Conservation (phyloP, 2,888 invertebrate species). For the Thumatha senex region DNA sequence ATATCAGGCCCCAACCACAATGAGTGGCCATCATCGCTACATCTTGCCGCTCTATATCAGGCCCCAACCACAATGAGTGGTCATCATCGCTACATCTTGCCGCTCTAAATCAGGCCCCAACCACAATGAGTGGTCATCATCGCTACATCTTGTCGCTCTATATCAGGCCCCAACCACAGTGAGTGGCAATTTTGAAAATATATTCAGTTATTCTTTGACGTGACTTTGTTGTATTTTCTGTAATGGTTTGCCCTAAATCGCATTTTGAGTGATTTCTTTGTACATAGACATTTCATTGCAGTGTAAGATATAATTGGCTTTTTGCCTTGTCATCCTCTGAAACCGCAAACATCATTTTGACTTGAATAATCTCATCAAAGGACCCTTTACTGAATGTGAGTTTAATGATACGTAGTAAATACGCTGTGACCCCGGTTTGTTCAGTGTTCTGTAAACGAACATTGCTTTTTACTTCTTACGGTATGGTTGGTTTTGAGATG, state of each 20-base stretch:
- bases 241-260: slow-evolving; percentile 8
- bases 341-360: neutral
- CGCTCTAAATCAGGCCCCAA: neutral
- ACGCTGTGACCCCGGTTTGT: neutral
- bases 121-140: slow-evolving; percentile 1
- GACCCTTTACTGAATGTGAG: neutral
- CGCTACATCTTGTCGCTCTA: neutral
- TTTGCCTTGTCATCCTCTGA: neutral
- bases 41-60: too few species aligned
- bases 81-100: neutral
- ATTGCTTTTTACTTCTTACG: too few species aligned
- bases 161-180: neutral
- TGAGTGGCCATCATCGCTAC: too few species aligned
- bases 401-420: neutral
- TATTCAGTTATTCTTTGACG: slow-evolving; percentile 10
- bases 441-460: too few species aligned
- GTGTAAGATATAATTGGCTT: neutral
- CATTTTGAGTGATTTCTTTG: slow-evolving; percentile 9
- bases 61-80: neutral
- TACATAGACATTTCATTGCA: neutral
- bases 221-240: slow-evolving; percentile 3
- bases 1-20: too few species aligned
- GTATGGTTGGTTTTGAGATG: too few species aligned
- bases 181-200: slow-evolving; percentile 8
- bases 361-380: neutral